Base-by-base conservation (phyloP, 2,888 invertebrate genomes). In the Allolobophora icterica region DNA sequence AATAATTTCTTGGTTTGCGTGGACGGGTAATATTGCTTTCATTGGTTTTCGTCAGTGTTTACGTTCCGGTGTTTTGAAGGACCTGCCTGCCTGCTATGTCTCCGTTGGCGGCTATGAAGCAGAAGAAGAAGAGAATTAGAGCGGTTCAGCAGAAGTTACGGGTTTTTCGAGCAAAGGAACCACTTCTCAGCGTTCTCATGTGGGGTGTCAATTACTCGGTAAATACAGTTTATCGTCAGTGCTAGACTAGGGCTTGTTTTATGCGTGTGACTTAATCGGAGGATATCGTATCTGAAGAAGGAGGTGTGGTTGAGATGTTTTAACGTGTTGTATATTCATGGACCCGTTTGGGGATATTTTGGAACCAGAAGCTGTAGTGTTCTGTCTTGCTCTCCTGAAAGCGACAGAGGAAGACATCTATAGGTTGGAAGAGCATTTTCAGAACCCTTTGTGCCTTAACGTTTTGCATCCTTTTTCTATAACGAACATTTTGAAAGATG, bases 151-250 rank as follows among this genome's bases (percentile, higher is more conserved):
- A 99, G 96, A 99, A 99, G 97, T 98, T 98, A 94, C 99, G 99
- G 96, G 96, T 99, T 94, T 99, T 99, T 96, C 97, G 99, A 95
- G 99, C 99, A 92, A 99, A 98, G 96, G 99, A 99, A 96, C 99
- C 99, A 89, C 97, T 99, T 94, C 97, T 99, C 93, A 99, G 99
- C 94, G 99, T 99, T 94, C 98, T 99, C 96, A 99, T 99, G 99
- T 99, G 99, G 99, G 99, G 99, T 94, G 98, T 99, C 94, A 99
- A 99, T 96, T 99, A 99, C 96, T 98, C 99, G 96, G 99, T 99
- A 96, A 97, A 97, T 71, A 71, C 11, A 11, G 71, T 71, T 71
- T n/a, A 71, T 71, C 71, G 71, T 30, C 71, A n/a, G n/a, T 71
- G n/a, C n/a, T 11, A n/a, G 30, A n/a, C n/a, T 71, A 71, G 71